Conservation (phyloP, 2,113 vertebrate species). For the Chrysemys picta region DNA sequence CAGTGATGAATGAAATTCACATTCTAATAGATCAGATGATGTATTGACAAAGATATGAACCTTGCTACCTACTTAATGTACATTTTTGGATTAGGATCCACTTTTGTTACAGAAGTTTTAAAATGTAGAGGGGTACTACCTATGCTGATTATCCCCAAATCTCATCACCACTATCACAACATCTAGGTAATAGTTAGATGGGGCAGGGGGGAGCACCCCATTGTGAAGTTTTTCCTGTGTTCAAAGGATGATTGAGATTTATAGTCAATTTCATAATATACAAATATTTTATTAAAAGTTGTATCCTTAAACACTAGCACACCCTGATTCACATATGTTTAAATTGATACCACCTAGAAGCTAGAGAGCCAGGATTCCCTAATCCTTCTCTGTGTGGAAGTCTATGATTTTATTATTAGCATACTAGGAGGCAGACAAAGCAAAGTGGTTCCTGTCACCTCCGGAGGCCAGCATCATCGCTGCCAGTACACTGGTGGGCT, state of each 20-base stretch:
- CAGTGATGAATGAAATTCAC: background rate
- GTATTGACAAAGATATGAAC: background rate
- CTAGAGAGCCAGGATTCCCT: constrained; percentile 40
- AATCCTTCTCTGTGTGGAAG: constrained; percentile 26
- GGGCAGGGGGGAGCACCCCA: background rate
- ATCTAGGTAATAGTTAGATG: background rate
- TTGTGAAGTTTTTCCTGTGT: background rate
- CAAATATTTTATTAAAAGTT: constrained; percentile 20
- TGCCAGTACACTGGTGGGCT: background rate
- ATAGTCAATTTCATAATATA: constrained; percentile 15
- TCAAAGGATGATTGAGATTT: background rate
- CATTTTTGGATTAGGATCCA: background rate
- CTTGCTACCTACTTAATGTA: background rate
- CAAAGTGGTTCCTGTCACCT: background rate
- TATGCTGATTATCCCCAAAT: background rate
- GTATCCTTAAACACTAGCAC: constrained; percentile 53
- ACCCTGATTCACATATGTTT: constrained; percentile 50
- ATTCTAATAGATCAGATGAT: background rate
- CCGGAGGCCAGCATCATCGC: rapidly evolving
- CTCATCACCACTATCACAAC: background rate
- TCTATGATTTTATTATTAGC: background rate
- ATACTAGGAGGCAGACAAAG: background rate
- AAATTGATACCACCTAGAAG: constrained; percentile 57
- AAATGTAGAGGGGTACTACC: background rate
- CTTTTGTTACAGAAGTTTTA: background rate